Base-by-base conservation (phyloP, 1,140 invertebrate species). In the Rhopalosiphum padi region DNA sequence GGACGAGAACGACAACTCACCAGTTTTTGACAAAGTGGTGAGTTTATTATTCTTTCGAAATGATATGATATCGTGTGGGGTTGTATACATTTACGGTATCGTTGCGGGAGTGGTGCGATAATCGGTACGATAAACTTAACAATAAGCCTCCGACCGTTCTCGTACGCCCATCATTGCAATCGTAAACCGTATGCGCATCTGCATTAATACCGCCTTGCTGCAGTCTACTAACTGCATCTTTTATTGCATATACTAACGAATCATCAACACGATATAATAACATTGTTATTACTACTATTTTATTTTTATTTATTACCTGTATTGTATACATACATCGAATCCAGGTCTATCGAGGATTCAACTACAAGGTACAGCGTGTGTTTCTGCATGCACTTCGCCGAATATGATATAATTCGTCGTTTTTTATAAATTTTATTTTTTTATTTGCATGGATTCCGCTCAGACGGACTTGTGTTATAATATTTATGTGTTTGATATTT, bases 1-100 rank as follows among this genome's bases (percentile, higher is more conserved):
- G 95, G 98, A 99, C 95, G 97, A 98, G 94, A 99, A 99, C 95
- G 98, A 99, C 95, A 98, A 98, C 94, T 95, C 96, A 7, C 98
- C 98, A 3, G 96, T 97, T 89, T 98, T 98, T 95, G 98, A 98
- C 95, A 98, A 98, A 97, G 97, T 96, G 94, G 96, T 96, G 95
- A 96, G 96, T 55, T 15, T 11, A 25, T 35, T 53, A 51, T 23
- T 51, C 30, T 6, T 11, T 43, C 30, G 11, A 43, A 41, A 77
- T 77, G 30, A 77, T 77, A 21, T 77, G 60, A 77, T 77, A 77
- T 77, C 30, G 60, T 77, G 60, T 3, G 60, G 60, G 60, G 60
- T n/a, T 5, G 30, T 6, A 21, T 77, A 15, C 30, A 77, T 77
- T 68, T 30, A 0, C 15, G 30, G 30, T n/a, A 23, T n/a, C n/a